Evolutionary conservation across 2,113 vertebrate species (phyloP).

Genomic region (Delphinapterus leucas): DNA sequence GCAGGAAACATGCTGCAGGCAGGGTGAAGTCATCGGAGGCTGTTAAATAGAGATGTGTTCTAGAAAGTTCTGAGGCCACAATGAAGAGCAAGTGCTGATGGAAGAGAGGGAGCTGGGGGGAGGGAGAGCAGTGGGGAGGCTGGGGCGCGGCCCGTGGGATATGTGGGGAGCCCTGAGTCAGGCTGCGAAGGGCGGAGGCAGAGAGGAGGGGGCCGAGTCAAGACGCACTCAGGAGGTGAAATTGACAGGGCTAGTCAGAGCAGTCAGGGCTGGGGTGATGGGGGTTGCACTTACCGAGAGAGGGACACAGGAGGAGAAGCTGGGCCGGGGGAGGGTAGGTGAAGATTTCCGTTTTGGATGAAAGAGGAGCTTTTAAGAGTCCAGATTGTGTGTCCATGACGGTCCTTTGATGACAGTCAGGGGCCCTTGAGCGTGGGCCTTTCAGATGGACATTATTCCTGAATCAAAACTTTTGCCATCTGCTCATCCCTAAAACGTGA

Average conservation of each 20-base stretch:
- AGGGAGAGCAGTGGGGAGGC: background rate
- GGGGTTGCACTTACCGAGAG: background rate
- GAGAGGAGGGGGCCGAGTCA: background rate
- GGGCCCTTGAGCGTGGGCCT: slow-evolving; percentile 77
- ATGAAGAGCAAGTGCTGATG: background rate
- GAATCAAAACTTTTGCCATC: slow-evolving; percentile 83
- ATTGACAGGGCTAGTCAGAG: rapidly evolving
- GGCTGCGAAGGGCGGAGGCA: rapidly evolving
- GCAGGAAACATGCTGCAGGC: background rate
- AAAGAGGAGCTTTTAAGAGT: slow-evolving; percentile 48
- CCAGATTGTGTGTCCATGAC: slow-evolving; percentile 68
- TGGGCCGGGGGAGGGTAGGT: background rate
- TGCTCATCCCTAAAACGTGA: slow-evolving; percentile 81
- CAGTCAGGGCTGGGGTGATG: rapidly evolving
- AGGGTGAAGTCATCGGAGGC: rapidly evolving
- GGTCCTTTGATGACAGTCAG: slow-evolving; percentile 77
- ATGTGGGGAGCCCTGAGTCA: rapidly evolving
- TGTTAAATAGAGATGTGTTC: background rate
- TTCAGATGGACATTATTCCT: slow-evolving; percentile 84
- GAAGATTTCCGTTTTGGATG: background rate
- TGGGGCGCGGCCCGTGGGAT: rapidly evolving
- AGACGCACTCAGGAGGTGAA: background rate
- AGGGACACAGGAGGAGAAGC: background rate
- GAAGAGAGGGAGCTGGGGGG: background rate
- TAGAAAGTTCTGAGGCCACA: background rate